Conservation (phyloP, 2,113 vertebrate genomes). For the Calidris pygmaea region DNA sequence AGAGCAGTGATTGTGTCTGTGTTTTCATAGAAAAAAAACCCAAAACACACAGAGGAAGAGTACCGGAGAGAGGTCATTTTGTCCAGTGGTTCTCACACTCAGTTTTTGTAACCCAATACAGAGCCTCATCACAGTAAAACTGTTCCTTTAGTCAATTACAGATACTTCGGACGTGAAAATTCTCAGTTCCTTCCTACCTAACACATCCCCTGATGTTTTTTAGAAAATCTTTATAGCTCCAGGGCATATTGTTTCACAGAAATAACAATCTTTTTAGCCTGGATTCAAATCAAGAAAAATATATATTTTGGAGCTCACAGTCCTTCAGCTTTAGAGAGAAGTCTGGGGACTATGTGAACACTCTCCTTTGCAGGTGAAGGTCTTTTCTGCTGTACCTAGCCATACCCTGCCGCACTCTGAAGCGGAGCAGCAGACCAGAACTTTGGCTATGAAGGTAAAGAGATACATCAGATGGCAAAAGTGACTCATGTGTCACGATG, state of each 20-base stretch:
- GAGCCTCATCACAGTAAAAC: not conserved
- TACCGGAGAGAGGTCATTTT: not conserved
- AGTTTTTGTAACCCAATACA: not conserved
- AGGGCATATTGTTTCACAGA: not conserved
- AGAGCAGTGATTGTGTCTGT: not conserved
- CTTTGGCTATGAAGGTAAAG: not conserved
- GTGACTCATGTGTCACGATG: rapidly evolving
- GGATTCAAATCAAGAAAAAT: slow-evolving; percentile 35
- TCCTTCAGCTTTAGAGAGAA: not conserved
- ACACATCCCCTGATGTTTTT: not conserved
- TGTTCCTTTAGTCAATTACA: not conserved
- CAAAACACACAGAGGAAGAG: not conserved
- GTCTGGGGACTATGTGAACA: not conserved
- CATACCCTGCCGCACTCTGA: not conserved
- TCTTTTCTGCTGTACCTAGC: not conserved
- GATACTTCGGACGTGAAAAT: not conserved
- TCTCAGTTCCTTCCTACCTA: not conserved
- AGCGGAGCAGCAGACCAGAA: not conserved
- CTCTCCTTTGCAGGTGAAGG: not conserved
- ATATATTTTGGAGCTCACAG: not conserved
- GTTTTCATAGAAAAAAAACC: not conserved
- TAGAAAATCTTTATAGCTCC: not conserved
- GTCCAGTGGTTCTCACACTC: not conserved
- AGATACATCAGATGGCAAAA: not conserved
- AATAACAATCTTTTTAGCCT: not conserved